phyloP scores from a whole-genome alignment of 1,140 invertebrate species.

The Drosophila grimshawi region DNA sequence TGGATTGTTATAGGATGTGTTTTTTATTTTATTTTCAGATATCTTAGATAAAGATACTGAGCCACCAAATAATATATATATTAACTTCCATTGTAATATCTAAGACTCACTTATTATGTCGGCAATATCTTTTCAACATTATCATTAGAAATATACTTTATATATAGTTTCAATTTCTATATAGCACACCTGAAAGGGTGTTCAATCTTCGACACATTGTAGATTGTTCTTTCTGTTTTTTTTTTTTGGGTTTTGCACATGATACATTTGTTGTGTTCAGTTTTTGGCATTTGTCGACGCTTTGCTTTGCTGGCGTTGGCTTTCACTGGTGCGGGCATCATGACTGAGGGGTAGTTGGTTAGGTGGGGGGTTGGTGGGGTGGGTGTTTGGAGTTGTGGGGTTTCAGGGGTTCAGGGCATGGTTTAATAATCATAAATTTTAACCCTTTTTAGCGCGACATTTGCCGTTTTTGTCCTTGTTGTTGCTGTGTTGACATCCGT shows the following conservation, averaged over 20 bases:
- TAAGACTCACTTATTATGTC: too few species aligned
- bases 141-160: too few species aligned
- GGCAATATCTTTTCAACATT: too few species aligned
- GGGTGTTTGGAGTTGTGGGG: neutral
- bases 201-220: neutral
- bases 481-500: conserved; percentile 70
- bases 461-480: conserved; percentile 36
- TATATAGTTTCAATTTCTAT: neutral
- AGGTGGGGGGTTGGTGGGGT: neutral
- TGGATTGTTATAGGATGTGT: too few species aligned
- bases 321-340: conserved; percentile 10
- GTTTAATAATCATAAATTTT: conserved; percentile 83
- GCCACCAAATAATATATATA: too few species aligned
- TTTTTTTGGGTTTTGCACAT: conserved; percentile 26
- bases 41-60: too few species aligned
- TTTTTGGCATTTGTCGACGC: conserved; percentile 32
- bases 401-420: conserved; percentile 32
- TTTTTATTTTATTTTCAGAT: too few species aligned
- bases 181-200: neutral
- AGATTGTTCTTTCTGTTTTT: neutral
- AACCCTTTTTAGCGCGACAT: conserved; percentile 69
- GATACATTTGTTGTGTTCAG: conserved; percentile 55
- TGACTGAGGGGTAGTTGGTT: neutral
- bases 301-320: conserved; percentile 30
- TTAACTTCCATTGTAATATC: too few species aligned